phyloP scores from a whole-genome alignment of 2,113 vertebrate species.

The Rhinoptilus africanus region DNA sequence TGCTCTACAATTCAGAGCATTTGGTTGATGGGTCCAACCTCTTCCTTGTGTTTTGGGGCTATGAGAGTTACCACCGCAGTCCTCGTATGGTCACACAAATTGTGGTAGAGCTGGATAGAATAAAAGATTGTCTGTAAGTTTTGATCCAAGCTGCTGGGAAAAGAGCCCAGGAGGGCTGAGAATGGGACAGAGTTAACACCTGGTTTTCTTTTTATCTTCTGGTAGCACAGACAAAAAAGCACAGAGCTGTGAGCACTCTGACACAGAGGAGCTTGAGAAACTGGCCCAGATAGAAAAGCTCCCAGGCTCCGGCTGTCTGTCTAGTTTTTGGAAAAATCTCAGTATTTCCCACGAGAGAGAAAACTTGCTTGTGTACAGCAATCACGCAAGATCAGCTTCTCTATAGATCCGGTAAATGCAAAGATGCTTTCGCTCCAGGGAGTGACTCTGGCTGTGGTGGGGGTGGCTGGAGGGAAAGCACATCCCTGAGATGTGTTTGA shows the following conservation, averaged over 20 bases:
- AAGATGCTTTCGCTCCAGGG: background rate
- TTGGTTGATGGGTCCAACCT: background rate
- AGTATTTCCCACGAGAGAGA: background rate
- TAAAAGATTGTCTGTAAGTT: background rate
- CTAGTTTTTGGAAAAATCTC: background rate
- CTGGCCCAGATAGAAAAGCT: no score
- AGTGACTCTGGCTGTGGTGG: fast-evolving
- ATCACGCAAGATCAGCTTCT: background rate
- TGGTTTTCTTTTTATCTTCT: background rate
- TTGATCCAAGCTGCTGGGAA: background rate
- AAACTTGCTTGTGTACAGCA: background rate
- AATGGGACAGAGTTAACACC: background rate
- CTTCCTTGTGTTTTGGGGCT: background rate
- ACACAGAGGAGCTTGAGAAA: background rate
- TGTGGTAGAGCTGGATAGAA: background rate
- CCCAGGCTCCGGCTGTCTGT: no score
- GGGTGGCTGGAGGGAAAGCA: background rate
- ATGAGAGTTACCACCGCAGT: background rate
- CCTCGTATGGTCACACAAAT: background rate
- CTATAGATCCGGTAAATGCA: fast-evolving
- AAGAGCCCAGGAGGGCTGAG: background rate
- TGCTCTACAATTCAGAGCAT: background rate
- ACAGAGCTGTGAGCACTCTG: background rate
- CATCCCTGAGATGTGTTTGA: background rate
- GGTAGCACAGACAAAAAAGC: background rate